Conservation (phyloP, 2,888 invertebrate species). For the Agonopterix heracliana region DNA sequence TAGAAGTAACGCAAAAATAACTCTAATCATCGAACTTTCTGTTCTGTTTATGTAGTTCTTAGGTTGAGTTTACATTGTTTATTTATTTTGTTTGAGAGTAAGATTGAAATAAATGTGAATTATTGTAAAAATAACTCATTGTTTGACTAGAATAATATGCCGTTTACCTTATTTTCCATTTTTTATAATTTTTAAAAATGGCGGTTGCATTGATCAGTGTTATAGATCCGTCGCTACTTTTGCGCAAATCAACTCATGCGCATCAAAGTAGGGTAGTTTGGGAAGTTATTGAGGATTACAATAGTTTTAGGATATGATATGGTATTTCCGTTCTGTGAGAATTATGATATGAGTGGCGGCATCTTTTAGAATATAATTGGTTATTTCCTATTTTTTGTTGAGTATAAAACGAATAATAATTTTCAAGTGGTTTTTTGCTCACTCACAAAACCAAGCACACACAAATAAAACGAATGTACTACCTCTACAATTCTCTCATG, state of each 20-base stretch:
- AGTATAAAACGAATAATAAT: neutral
- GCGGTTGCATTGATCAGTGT: constrained; percentile 35
- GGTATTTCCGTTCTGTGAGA: constrained; percentile 52
- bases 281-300: constrained; percentile 32
- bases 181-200: constrained; percentile 19
- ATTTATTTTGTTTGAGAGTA: constrained; percentile 3
- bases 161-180: constrained; percentile 32
- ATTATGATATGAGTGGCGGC: constrained; percentile 36
- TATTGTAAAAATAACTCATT: constrained; percentile 3
- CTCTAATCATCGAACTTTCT: neutral
- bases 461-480: no score
- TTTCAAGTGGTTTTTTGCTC: neutral
- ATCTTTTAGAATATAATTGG: constrained; percentile 36
- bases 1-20: constrained; percentile 39
- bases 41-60: constrained; percentile 6
- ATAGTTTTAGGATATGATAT: constrained; percentile 53
- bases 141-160: constrained; percentile 12
- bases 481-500: no score
- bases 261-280: constrained; percentile 44
- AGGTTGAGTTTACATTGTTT: constrained; percentile 2
- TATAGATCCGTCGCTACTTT: constrained; percentile 34
- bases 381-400: constrained; percentile 42
- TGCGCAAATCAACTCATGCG: constrained; percentile 61
- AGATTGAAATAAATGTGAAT: constrained; percentile 6
- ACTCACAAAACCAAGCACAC: no score